A percentile compares a stretch with the other conserved stretches of the same genome.
phyloP scores from a whole-genome alignment of 2,888 invertebrate species.

The Archips crataeganus region DNA sequence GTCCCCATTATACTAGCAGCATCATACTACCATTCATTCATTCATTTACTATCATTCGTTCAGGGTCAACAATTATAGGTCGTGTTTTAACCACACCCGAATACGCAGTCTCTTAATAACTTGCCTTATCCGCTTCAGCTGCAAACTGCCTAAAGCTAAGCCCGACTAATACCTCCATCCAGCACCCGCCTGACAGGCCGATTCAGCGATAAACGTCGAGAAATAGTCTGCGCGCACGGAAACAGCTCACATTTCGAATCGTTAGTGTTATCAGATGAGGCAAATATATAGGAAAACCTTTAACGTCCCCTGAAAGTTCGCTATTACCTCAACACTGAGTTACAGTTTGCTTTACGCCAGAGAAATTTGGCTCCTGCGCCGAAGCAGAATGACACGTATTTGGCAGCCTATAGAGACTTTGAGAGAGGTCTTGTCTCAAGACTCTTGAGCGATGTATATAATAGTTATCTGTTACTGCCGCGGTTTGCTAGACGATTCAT shows the following conservation, averaged over 20 bases:
- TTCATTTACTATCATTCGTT: no score
- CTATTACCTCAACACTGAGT: neutral
- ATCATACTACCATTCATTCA: no score
- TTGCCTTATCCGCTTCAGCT: neutral
- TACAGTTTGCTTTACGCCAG: neutral
- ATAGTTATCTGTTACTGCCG: slow-evolving; percentile 1
- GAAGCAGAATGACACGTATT: neutral
- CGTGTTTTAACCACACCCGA: no score
- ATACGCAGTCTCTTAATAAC: neutral
- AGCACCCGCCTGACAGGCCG: slow-evolving; percentile 46
- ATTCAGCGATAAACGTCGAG: slow-evolving; percentile 63
- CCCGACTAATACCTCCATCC: slow-evolving; percentile 29
- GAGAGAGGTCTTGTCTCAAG: no score
- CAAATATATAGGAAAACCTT: neutral
- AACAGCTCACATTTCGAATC: slow-evolving; percentile 47
- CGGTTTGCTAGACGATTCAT: slow-evolving; percentile 16
- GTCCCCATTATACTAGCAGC: no score
- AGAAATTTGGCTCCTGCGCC: neutral
- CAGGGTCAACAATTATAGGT: no score
- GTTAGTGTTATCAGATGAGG: slow-evolving; percentile 59
- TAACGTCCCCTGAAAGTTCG: neutral
- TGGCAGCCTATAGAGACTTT: neutral
- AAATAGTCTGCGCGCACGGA: slow-evolving; percentile 70
- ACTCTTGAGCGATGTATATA: neutral
- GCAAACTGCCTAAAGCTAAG: slow-evolving; percentile 22